Base-by-base conservation (phyloP, 2,113 vertebrate genomes). In the Malurus elegans region DNA sequence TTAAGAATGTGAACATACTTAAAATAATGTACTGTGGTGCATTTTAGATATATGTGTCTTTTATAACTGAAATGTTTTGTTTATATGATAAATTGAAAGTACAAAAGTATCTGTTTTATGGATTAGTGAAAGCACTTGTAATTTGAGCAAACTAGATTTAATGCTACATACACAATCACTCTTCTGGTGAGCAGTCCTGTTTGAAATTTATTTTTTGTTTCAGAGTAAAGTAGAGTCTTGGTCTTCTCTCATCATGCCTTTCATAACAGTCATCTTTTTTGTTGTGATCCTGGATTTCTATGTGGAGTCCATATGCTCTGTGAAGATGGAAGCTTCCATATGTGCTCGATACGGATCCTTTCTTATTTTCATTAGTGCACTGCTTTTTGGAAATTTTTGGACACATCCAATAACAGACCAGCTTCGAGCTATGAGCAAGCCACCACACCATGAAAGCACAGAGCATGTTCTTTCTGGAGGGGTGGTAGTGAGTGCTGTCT, bases 181-280 rank as follows among this genome's bases (percentile, higher is more conserved):
- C 8, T 36, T 50, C 62, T 42, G 25, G 15, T 82, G 14, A 90
- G 61, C 45, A 76, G 5, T 79, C 38, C 12, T 93, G 23, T 86
- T 79, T 93, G 58, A 94, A 91, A 69, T 53, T 4, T 82, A 3
- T 67, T 90, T 92, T 67, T 88, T 82, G 7, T 98, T 97, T n/a
- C 97, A 99, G 99, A 99, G 98, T 96, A 99, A 99, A 97, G 98
- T 99, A 14, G 98, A 99, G 36, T 99, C 99, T 18, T 99, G 99
- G 99, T 98, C 98, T 67, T 97, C 98, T 47, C 98, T 99, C 86
- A 95, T 99, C 94, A 98, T 99, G 95, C 99, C 99, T 38, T 99
- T 99, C 14, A 57, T 96, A 86, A 98, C 98, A 86, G 98, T 99
- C 92, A 98, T 99, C 92, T 98, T 99, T 97, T 99, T 98, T 14